Base-by-base conservation (phyloP, 2,113 vertebrate genomes). In the Baryphthengus martii region DNA sequence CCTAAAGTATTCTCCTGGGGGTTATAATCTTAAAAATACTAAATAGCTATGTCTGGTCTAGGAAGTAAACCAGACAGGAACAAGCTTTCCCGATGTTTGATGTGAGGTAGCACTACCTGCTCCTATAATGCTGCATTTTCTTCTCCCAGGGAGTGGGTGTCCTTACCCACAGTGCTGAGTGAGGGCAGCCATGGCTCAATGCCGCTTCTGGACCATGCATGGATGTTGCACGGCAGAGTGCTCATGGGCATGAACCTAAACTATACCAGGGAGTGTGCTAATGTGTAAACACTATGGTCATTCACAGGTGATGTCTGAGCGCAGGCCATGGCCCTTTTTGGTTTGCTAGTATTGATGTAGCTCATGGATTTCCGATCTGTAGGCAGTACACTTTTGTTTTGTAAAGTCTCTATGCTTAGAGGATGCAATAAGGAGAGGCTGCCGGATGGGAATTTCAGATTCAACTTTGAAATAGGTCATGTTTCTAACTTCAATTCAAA, bases 91-190 rank as follows among this genome's bases (percentile, higher is more conserved):
- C 31, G 50, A 26, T 9, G 53, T 40, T 24, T 39, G 21, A 29
- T 2, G 1, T 65, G 47, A 85, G 11, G 42, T n/a, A 39, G 31
- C 26, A 19, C 12, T 56, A 11, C 29, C 12, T 77, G 55, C 39
- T 85, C 53, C 37, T 15, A 19, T 9, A 25, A 7, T 37, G 39
- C 23, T 52, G 19, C 17, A 3, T 73, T 71, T 83, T 47, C 55
- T 55, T 67, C 45, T 67, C 8, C 55, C 20, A 26, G n/a, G 18
- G 56, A 55, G 9, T 0, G 1, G 3, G 4, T 47, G 13, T 26
- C 42, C 59, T 74, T 6, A 2, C 21, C 45, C n/a, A 5, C 1
- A 20, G 1, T 28, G 33, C 23, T 3, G 17, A 80, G n/a, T 0
- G 0, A 61, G 25, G 52, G 63, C 59, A 90, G 25, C 29, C 15